Evolutionary conservation across 2,888 invertebrate species (phyloP), one percentile per base, ranked within the genome.

Genomic region (Meta bourneti): DNA sequence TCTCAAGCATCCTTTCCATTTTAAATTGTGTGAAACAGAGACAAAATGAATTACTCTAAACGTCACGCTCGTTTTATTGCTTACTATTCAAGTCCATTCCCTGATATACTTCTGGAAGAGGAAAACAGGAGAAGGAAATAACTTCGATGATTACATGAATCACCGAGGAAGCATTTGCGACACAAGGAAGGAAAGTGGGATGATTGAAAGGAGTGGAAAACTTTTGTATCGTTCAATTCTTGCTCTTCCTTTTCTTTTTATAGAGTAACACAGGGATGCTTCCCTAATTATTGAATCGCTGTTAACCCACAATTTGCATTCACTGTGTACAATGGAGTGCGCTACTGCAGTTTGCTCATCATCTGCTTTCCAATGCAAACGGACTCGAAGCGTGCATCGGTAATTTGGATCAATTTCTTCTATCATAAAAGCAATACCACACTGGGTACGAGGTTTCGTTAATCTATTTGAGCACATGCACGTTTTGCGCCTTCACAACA

Each of bases 21-120:
- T 85, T 69, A 85, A 85, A 90, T 52, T 75, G 85, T 86, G 72
- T 80, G 85, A 90, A 81, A 85, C 80, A 70, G 75, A 85, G 70
- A 90, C 85, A 85, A 86, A 90, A 90, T 54, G 85, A 90, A 90
- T 86, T 80, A 75, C 75, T 90, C 80, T 85, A 75, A 90, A 69
- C 84, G 70, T 84, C 78, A 74, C 69, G 75, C 34, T 74, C 74
- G 75, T 86, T 85, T 85, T 85, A 80, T 86, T 69, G 85, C 85
- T 80, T 86, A 84, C 85, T 84, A 86, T 90, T 79, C 83, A 85
- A 61, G 49, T 77, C 51, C 71, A 74, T 85, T 81, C 80, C 34
- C 16, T 80, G 84, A 90, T 89, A 70, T 71, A 83, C 78, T 83
- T 89, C 48, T 74, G 8, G n/a, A 81, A n/a, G 19, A 34, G 19